These are phyloP conservation scores for Hypomecis atomaria DNA, from an alignment of 2,888 invertebrate species.

Conservation along the genomic window DNA sequence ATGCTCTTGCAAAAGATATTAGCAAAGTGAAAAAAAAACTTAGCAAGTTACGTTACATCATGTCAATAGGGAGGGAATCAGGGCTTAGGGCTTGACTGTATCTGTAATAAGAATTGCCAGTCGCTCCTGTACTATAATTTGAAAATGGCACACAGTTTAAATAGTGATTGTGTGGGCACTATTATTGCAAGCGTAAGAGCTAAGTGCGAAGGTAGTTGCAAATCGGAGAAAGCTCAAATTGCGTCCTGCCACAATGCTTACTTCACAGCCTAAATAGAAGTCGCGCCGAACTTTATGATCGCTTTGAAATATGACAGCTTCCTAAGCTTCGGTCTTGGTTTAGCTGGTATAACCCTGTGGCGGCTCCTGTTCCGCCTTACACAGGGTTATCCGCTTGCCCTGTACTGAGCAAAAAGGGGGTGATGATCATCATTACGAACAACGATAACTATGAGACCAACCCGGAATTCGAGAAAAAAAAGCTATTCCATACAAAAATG, in stretches of 20 bases:
- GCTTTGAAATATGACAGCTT: background rate
- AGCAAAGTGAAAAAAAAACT: too few species aligned
- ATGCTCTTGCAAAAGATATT: too few species aligned
- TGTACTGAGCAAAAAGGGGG: background rate
- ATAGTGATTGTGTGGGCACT: conserved; percentile 15
- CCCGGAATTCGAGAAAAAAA: too few species aligned
- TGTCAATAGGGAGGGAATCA: too few species aligned
- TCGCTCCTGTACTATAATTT: conserved; percentile 1
- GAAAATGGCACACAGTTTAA: background rate
- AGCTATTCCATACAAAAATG: too few species aligned
- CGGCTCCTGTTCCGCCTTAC: too few species aligned
- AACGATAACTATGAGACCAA: too few species aligned
- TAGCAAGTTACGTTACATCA: too few species aligned
- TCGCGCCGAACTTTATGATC: conserved; percentile 1
- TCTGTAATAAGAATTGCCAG: background rate
- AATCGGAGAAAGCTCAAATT: conserved; percentile 37
- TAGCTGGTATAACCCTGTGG: too few species aligned
- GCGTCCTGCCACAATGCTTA: conserved; percentile 2
- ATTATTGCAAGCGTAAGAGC: conserved; percentile 1
- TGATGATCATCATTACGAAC: too few species aligned
- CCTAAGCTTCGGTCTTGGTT: background rate
- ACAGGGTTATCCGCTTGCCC: background rate
- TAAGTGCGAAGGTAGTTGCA: conserved; percentile 18
- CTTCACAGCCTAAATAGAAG: background rate
- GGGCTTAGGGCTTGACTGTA: too few species aligned